A percentile compares a stretch with the other conserved stretches of the same genome.
Conservation (phyloP, 1,140 invertebrate genomes). For the Hylaeus volcanicus region DNA sequence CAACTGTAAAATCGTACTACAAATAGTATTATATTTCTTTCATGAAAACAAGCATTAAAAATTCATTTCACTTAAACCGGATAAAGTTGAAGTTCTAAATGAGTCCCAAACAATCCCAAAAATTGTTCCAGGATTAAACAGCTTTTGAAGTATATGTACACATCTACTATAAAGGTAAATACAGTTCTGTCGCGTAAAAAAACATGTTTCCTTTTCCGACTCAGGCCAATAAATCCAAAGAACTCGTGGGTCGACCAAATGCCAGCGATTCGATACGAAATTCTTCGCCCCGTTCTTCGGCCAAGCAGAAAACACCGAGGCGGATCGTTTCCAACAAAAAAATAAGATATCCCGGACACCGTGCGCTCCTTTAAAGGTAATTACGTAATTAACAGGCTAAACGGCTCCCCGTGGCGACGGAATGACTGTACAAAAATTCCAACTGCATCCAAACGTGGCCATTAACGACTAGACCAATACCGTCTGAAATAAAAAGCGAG, state of each 20-base stretch:
- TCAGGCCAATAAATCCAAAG: neutral
- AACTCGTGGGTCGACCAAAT: neutral
- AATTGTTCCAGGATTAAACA: no score
- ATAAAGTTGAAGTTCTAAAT: no score
- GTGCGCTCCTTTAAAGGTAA: conserved; percentile 32
- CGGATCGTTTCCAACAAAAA: neutral
- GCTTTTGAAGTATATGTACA: no score
- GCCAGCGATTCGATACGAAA: neutral
- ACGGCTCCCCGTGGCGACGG: conserved; percentile 12
- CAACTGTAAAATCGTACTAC: no score
- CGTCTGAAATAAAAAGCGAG: conserved; percentile 11
- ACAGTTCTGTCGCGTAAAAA: no score
- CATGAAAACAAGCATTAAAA: no score
- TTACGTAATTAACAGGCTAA: conserved; percentile 26
- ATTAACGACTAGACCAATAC: conserved; percentile 31
- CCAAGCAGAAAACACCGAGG: neutral
- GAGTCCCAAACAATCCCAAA: no score
- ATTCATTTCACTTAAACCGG: no score
- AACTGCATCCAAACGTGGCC: conserved; percentile 21
- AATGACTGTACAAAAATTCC: conserved; percentile 20
- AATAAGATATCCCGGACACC: neutral
- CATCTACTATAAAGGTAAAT: no score
- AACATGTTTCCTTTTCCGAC: no score
- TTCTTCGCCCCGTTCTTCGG: neutral
- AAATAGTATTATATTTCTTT: no score